Evolutionary conservation across 2,888 invertebrate species (phyloP).

Genomic region (Meliscaeva auricollis): DNA sequence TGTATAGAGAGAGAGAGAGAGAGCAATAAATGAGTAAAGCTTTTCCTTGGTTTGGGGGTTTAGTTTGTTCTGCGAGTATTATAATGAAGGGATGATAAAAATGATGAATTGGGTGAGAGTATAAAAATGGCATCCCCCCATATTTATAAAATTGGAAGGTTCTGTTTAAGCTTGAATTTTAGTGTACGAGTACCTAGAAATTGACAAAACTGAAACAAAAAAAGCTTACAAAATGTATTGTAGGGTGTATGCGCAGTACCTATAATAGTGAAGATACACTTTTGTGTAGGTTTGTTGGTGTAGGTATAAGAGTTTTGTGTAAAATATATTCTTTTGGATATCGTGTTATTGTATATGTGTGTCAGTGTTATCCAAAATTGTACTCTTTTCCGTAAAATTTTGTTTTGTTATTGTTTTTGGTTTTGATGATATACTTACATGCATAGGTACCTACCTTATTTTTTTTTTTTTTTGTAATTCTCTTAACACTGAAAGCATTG

Average conservation of each 20-base stretch:
- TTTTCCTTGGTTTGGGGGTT: slow-evolving; percentile 43
- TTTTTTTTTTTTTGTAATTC: slow-evolving; percentile 25
- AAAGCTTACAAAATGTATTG: slow-evolving; percentile 50
- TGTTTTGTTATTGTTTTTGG: slow-evolving; percentile 31
- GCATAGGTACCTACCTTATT: slow-evolving; percentile 3
- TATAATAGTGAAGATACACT: neutral
- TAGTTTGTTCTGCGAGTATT: neutral
- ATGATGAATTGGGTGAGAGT: slow-evolving; percentile 65
- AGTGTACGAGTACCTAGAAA: neutral
- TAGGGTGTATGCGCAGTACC: slow-evolving; percentile 70
- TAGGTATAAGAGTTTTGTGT: slow-evolving; percentile 7
- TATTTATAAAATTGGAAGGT: slow-evolving; percentile 41
- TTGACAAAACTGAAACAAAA: slow-evolving; percentile 11
- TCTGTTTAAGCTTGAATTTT: too few species aligned
- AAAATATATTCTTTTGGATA: neutral
- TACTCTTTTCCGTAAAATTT: slow-evolving; percentile 28
- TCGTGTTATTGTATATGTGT: slow-evolving; percentile 61
- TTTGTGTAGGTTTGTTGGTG: slow-evolving; percentile 5
- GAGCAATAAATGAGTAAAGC: slow-evolving; percentile 43
- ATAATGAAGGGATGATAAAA: slow-evolving; percentile 61
- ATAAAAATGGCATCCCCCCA: slow-evolving; percentile 41
- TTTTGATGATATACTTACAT: slow-evolving; percentile 36
- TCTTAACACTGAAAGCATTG: slow-evolving; percentile 3
- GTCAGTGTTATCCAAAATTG: slow-evolving; percentile 69
- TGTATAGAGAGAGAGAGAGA: too few species aligned